Evolutionary conservation across 2,888 invertebrate genomes (phyloP).

Genomic region (Abscondita cerata): DNA sequence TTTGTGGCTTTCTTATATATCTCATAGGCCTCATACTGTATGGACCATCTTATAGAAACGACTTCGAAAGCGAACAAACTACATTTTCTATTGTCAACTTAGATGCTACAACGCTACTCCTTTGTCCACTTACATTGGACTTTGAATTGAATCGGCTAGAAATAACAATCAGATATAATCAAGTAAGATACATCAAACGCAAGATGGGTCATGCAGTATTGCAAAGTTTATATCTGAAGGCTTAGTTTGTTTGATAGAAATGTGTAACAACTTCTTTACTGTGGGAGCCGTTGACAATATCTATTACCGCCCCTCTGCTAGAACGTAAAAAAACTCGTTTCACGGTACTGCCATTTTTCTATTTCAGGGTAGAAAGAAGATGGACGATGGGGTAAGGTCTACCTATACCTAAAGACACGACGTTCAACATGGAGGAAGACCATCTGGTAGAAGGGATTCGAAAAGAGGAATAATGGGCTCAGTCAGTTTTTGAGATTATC

Average conservation of each 20-base stretch:
- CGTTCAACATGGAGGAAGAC: too few species aligned
- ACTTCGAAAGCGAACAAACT: not conserved
- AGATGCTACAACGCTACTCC: not conserved
- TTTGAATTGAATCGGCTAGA: not conserved
- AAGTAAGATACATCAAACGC: not conserved
- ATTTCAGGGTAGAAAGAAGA: not conserved
- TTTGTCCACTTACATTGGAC: not conserved
- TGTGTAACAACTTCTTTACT: too few species aligned
- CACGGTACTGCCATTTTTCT: not conserved
- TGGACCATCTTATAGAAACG: not conserved
- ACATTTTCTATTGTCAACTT: not conserved
- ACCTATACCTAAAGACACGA: too few species aligned
- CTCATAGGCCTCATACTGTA: not conserved
- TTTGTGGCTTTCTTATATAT: not conserved
- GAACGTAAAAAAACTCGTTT: not conserved
- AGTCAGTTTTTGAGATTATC: not conserved
- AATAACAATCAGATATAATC: not conserved
- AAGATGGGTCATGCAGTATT: too few species aligned
- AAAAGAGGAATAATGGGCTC: not conserved
- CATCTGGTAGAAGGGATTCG: not conserved
- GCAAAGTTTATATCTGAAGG: too few species aligned
- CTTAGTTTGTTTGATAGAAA: too few species aligned
- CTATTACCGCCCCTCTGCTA: not conserved
- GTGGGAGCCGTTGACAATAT: not conserved
- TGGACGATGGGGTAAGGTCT: not conserved